These are phyloP conservation scores for Acomys russatus DNA, from an alignment of 2,797 vertebrate species.

Conservation along the genomic window DNA sequence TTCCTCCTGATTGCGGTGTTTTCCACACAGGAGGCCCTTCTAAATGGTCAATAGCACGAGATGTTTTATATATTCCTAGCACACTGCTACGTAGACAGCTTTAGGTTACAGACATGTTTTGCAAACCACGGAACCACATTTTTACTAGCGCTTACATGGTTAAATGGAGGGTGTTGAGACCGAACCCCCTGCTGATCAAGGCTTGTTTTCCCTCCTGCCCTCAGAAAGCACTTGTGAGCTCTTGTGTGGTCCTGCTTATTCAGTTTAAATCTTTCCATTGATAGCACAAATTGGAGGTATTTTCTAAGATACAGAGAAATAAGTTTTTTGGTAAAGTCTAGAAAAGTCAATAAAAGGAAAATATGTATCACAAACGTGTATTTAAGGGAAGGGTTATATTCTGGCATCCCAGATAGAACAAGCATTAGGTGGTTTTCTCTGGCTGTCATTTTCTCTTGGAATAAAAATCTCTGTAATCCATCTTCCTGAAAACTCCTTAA, in stretches of 20 bases:
- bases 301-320: conserved; percentile 62
- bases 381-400: conserved; percentile 78
- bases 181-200: not conserved
- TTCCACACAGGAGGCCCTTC: not conserved
- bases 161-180: conserved; percentile 45
- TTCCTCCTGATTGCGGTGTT: not conserved
- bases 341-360: conserved; percentile 73
- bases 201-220: conserved; percentile 32
- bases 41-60: not conserved
- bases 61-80: not conserved
- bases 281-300: conserved; percentile 45
- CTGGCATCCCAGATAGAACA: conserved; percentile 71
- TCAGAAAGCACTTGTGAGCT: conserved; percentile 47
- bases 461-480: conserved; percentile 89
- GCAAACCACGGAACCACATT: conserved; percentile 15
- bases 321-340: conserved; percentile 54
- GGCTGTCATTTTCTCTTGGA: conserved; percentile 87
- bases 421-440: conserved; percentile 83
- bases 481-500: conserved; percentile 89
- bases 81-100: not conserved
- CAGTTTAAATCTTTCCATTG: conserved; percentile 23
- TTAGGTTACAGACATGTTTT: not conserved
- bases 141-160: conserved; percentile 21
- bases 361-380: conserved; percentile 72
- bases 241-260: conserved; percentile 67